These are phyloP conservation scores for Cephalopterus ornatus DNA, from an alignment of 2,113 vertebrate genomes.

Conservation along the genomic window DNA sequence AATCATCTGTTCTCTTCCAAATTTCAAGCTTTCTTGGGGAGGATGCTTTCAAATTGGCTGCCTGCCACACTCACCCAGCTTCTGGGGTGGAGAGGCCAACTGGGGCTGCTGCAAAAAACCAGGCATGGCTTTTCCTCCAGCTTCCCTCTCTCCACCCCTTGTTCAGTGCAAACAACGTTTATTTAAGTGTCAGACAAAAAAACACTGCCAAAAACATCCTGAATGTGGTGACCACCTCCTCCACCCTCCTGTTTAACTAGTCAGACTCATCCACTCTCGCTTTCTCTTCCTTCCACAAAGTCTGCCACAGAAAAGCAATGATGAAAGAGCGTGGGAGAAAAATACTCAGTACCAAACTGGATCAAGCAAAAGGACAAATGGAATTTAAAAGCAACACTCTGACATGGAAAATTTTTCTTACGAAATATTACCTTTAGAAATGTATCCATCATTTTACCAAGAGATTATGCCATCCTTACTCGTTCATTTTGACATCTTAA, in stretches of 20 bases:
- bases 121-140: background rate
- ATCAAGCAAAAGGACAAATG: background rate
- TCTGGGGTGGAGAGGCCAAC: constrained; percentile 8
- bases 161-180: background rate
- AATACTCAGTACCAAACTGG: background rate
- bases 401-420: background rate
- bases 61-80: constrained; percentile 40
- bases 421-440: background rate
- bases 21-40: constrained; percentile 49
- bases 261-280: background rate
- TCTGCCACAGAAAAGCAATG: background rate
- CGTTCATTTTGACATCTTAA: background rate
- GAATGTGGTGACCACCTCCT: background rate
- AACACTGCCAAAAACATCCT: background rate
- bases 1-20: constrained; percentile 62
- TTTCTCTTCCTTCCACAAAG: background rate
- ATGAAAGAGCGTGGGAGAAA: background rate
- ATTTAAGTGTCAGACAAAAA: background rate
- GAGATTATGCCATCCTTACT: background rate
- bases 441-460: background rate
- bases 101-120: background rate
- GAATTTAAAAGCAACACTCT: background rate
- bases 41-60: constrained; percentile 44
- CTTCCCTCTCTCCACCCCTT: background rate
- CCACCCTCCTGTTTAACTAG: background rate